Conservation (phyloP, 2,797 vertebrate genomes). For the Rhinophrynus dorsalis region DNA sequence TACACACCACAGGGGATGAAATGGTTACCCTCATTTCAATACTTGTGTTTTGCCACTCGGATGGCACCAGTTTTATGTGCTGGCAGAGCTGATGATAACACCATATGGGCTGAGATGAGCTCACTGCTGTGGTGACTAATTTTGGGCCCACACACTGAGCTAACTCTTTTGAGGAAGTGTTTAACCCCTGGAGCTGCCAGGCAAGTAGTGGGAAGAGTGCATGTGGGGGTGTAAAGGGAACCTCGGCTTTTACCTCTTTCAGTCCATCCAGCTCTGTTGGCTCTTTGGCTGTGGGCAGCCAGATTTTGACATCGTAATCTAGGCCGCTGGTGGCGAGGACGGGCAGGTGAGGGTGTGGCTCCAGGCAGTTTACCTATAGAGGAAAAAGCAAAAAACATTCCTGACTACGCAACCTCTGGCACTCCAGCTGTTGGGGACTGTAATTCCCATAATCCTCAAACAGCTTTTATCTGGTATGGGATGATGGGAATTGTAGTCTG, state of each 20-base stretch:
- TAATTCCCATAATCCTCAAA: too few relatives aligned
- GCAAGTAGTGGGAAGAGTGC: rapidly evolving
- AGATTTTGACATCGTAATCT: conserved; percentile 95
- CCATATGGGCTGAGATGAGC: conserved; percentile 35
- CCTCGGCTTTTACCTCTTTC: conserved; percentile 77
- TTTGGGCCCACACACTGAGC: conserved; percentile 22
- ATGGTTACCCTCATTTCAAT: not conserved
- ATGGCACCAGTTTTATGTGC: not conserved
- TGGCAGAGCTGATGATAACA: conserved; percentile 3
- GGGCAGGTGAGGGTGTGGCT: conserved; percentile 91
- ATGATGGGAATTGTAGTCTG: too few relatives aligned
- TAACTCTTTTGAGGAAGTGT: not conserved
- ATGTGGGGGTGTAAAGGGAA: too few relatives aligned
- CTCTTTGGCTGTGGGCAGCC: conserved; percentile 87
- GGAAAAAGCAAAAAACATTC: too few relatives aligned
- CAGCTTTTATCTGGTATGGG: too few relatives aligned
- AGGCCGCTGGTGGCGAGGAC: conserved; percentile 92
- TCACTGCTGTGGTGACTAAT: conserved; percentile 29
- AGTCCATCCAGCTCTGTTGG: conserved; percentile 85
- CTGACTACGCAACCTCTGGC: too few relatives aligned
- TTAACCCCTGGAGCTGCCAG: not conserved
- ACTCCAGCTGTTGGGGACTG: too few relatives aligned
- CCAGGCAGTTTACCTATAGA: conserved; percentile 89
- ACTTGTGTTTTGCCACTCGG: not conserved
- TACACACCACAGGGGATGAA: not conserved